Conservation (phyloP, 2,113 vertebrate genomes). For the Bettongia penicillata region DNA sequence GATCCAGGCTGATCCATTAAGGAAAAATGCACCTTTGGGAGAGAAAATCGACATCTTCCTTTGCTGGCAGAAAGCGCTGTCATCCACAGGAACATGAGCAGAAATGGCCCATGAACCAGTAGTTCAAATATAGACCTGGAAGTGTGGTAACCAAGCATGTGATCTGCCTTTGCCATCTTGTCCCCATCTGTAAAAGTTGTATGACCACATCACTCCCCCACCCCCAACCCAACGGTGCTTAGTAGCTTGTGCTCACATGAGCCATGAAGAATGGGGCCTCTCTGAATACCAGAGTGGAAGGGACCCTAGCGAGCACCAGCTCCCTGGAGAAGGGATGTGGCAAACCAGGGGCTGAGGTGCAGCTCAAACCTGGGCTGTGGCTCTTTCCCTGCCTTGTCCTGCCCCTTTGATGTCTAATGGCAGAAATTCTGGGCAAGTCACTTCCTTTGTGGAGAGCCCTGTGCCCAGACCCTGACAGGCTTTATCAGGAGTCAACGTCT, state of each 20-base stretch:
- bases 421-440: neutral
- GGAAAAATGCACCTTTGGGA: too few species aligned
- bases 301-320: neutral
- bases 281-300: neutral
- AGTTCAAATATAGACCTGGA: neutral
- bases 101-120: too few species aligned
- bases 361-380: too few species aligned
- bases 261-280: too few species aligned
- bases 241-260: neutral
- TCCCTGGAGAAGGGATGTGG: neutral
- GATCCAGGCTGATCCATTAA: too few species aligned
- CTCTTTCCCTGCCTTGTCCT: too few species aligned
- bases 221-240: neutral
- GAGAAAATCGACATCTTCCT: neutral
- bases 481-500: neutral
- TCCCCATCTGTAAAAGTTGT: too few species aligned
- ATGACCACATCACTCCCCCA: too few species aligned
- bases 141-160: neutral
- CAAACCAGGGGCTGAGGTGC: too few species aligned
- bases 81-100: neutral
- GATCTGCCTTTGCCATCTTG: too few species aligned
- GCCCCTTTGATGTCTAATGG: neutral
- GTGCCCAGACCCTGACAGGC: neutral
- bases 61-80: neutral
- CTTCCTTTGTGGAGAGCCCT: neutral